A percentile compares a stretch with the other conserved stretches of the same genome.
Evolutionary conservation across 1,140 invertebrate genomes (phyloP).

Genomic region (Drosophila auraria): DNA sequence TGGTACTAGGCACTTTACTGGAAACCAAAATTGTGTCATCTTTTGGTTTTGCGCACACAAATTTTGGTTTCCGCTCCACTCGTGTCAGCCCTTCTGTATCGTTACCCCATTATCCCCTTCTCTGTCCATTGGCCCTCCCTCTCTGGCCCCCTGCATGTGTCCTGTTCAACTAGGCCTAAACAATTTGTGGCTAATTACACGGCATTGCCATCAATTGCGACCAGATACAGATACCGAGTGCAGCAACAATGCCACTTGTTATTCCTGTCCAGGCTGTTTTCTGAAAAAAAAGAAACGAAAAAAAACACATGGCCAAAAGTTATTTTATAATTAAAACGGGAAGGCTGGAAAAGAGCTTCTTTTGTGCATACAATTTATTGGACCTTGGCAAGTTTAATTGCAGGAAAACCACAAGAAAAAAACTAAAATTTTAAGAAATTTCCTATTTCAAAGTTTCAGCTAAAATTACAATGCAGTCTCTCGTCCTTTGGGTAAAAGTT

Average conservation of each 20-base stretch:
- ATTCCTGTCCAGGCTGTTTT: conserved; percentile 27
- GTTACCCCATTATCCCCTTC: too few relatives aligned
- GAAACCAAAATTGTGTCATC: conserved; percentile 75
- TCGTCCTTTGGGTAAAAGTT: conserved; percentile 12
- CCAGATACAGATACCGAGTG: conserved; percentile 41
- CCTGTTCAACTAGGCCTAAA: conserved; percentile 78
- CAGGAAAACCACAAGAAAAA: neutral
- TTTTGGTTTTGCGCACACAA: conserved; percentile 77
- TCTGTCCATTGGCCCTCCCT: neutral
- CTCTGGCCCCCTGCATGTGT: conserved; percentile 25
- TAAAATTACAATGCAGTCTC: conserved; percentile 31
- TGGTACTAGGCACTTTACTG: conserved; percentile 48
- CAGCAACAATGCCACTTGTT: conserved; percentile 44
- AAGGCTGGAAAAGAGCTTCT: conserved; percentile 8
- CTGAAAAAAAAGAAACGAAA: conserved; percentile 13
- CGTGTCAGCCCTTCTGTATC: conserved; percentile 3
- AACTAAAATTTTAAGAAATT: conserved; percentile 8
- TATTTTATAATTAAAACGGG: conserved; percentile 80
- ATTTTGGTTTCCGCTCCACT: conserved; percentile 63
- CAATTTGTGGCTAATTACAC: conserved; percentile 83
- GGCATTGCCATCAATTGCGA: conserved; percentile 77
- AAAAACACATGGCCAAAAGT: conserved; percentile 46
- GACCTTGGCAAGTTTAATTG: conserved; percentile 19
- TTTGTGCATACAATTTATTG: conserved; percentile 23
- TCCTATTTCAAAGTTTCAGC: conserved; percentile 17